These are phyloP conservation scores for Myrmecobius fasciatus DNA, from an alignment of 2,113 vertebrate species.

Conservation along the genomic window DNA sequence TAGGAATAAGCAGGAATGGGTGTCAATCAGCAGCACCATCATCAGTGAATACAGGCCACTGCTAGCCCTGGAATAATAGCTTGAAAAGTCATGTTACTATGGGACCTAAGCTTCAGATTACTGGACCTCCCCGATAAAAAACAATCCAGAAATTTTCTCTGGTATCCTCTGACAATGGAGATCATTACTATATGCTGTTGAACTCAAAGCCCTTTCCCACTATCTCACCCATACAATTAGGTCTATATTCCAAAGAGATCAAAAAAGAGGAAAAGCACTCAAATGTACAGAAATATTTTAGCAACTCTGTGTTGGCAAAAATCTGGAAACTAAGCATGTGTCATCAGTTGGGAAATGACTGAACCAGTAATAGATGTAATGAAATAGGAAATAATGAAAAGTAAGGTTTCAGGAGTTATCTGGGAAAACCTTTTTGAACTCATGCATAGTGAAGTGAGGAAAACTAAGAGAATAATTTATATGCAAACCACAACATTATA, in stretches of 20 bases:
- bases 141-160: background rate
- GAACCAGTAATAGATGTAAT: background rate
- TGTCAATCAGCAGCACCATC: background rate
- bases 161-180: background rate
- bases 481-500: background rate
- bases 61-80: background rate
- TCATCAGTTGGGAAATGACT: background rate
- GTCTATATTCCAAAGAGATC: background rate
- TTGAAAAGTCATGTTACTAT: background rate
- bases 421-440: background rate
- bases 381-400: background rate
- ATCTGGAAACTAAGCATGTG: background rate
- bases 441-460: background rate
- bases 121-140: background rate
- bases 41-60: background rate
- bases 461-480: background rate
- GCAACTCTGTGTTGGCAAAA: background rate
- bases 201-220: background rate
- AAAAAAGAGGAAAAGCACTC: background rate
- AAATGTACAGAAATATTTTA: background rate
- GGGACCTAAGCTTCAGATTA: background rate
- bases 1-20: background rate
- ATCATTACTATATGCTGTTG: background rate
- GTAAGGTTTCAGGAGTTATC: background rate
- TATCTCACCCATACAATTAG: background rate